These are phyloP conservation scores for Oceanodroma tethys DNA, from an alignment of 2,113 vertebrate species.

Conservation along the genomic window DNA sequence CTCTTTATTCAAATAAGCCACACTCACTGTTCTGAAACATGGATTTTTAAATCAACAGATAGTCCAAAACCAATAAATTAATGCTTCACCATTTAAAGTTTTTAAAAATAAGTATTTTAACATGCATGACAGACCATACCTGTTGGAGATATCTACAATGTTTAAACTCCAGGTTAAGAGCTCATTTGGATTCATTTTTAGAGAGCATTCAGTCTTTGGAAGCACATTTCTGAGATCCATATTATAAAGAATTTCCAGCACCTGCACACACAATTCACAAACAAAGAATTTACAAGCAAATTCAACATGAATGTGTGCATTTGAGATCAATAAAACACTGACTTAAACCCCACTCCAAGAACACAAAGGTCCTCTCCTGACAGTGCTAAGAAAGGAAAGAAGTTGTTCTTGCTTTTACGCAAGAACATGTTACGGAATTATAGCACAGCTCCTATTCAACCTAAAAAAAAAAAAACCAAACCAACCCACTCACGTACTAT, in stretches of 20 bases:
- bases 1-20: neutral
- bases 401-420: neutral
- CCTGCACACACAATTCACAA: conserved; percentile 63
- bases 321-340: neutral
- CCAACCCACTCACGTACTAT: neutral
- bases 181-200: conserved; percentile 70
- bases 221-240: conserved; percentile 74
- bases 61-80: neutral
- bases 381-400: neutral
- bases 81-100: neutral
- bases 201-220: conserved; percentile 65
- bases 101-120: neutral
- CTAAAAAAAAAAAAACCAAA: neutral
- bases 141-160: conserved; percentile 74
- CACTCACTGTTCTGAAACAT: neutral
- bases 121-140: conserved; percentile 65
- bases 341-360: neutral
- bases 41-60: neutral
- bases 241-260: conserved; percentile 79
- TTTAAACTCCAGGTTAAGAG: conserved; percentile 81
- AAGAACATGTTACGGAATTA: neutral
- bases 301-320: neutral
- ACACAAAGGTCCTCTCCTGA: neutral
- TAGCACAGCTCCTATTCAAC: neutral
- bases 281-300: neutral